Conservation (phyloP, 2,113 vertebrate genomes). For the Calyptomena viridis region DNA sequence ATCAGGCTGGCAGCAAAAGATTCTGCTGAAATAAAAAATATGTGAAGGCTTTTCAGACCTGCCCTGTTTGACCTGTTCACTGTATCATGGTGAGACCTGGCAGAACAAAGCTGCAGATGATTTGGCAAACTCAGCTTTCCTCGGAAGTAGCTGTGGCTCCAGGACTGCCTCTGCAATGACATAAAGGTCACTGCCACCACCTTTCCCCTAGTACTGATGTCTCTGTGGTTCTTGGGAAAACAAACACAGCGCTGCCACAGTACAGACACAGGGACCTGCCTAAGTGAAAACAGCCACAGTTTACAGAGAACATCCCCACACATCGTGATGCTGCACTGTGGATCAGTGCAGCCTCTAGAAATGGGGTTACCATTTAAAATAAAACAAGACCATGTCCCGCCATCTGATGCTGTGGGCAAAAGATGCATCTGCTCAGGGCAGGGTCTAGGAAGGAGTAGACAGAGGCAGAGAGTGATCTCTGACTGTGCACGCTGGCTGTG, state of each 20-base stretch:
- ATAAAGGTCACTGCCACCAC: background rate
- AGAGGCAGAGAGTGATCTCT: background rate
- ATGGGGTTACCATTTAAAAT: background rate
- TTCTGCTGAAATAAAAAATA: background rate
- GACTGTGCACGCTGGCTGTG: background rate
- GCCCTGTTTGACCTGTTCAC: background rate
- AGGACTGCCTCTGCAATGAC: background rate
- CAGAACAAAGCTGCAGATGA: background rate
- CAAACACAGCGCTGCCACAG: background rate
- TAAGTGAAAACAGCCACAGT: background rate
- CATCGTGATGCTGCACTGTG: accelerated
- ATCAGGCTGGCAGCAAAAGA: background rate
- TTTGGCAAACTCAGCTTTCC: background rate
- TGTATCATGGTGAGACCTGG: background rate
- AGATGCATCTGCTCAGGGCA: background rate
- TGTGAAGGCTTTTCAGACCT: background rate
- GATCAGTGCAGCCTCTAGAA: background rate
- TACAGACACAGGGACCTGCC: background rate
- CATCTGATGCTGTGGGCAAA: background rate
- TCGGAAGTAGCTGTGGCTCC: background rate
- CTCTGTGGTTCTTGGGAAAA: background rate
- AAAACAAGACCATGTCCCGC: background rate
- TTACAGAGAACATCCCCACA: background rate
- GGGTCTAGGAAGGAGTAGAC: background rate
- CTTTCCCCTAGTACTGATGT: background rate